phyloP scores from a whole-genome alignment of 2,797 vertebrate species.

The Tangara arthus region DNA sequence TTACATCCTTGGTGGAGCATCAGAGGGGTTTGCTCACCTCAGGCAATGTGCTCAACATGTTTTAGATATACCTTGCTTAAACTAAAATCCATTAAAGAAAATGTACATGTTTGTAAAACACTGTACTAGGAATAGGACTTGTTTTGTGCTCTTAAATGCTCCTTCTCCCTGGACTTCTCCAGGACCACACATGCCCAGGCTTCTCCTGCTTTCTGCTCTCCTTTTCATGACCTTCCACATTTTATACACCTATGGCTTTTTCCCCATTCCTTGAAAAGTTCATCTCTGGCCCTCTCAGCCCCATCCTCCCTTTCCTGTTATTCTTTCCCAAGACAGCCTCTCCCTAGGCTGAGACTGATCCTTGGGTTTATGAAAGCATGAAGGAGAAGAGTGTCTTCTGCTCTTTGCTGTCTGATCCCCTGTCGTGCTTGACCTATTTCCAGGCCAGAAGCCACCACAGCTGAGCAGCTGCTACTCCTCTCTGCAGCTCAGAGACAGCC shows the following conservation, averaged over 20 bases:
- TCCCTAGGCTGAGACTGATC: not conserved
- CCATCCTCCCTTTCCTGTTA: not conserved
- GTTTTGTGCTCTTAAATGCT: not conserved
- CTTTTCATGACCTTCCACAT: not conserved
- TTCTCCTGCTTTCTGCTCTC: not conserved
- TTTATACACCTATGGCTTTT: not conserved
- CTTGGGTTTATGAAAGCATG: not conserved
- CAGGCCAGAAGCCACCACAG: not conserved
- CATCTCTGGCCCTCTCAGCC: not conserved
- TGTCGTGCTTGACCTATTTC: not conserved
- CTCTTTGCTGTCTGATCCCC: not conserved
- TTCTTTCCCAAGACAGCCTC: not conserved
- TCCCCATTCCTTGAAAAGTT: not conserved
- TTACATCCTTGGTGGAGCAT: not conserved
- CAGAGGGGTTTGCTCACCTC: not conserved
- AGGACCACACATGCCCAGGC: not conserved
- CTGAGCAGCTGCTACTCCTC: fast-evolving
- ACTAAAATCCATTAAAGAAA: not conserved
- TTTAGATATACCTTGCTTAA: not conserved
- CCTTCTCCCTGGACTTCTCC: not conserved
- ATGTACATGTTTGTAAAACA: not conserved
- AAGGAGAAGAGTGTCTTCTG: not conserved
- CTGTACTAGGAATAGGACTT: not conserved
- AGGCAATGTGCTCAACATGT: not conserved
- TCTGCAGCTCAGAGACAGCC: not conserved